phyloP scores from a whole-genome alignment of 64 coral and sea anemone species.

The Montipora capricornis region DNA sequence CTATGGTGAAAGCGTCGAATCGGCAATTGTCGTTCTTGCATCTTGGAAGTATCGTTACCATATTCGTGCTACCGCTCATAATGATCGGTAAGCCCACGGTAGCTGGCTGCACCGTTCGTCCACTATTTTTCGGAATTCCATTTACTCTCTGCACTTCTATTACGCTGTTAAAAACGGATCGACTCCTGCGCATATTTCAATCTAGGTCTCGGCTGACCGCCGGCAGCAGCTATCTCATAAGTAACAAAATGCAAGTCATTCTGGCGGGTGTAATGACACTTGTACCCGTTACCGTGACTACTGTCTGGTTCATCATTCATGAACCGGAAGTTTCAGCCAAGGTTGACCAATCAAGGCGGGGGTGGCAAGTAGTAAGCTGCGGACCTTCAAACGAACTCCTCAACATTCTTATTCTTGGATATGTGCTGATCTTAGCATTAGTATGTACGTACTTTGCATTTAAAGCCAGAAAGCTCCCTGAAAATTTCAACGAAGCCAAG shows the following conservation, averaged over 20 bases:
- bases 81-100: slow-evolving; percentile 76
- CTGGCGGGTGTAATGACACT: slow-evolving; percentile 57
- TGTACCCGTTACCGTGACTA: slow-evolving; percentile 73
- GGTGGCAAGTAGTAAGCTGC: slow-evolving; percentile 68
- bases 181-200: slow-evolving; percentile 95
- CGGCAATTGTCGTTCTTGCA: slow-evolving; percentile 90
- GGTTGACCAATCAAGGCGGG: slow-evolving; percentile 25
- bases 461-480: slow-evolving; percentile 87
- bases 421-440: slow-evolving; percentile 80
- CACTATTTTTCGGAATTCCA: slow-evolving; percentile 77
- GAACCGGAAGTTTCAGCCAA: slow-evolving; percentile 39
- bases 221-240: slow-evolving; percentile 80
- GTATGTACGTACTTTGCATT: slow-evolving; percentile 92
- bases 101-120: slow-evolving; percentile 50
- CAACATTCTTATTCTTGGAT: slow-evolving; percentile 63
- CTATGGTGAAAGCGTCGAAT: slow-evolving; percentile 95
- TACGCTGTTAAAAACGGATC: slow-evolving; percentile 90
- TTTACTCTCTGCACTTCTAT: slow-evolving; percentile 90
- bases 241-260: slow-evolving; percentile 90
- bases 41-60: slow-evolving; percentile 56
- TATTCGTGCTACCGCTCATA: slow-evolving; percentile 72
- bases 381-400: slow-evolving; percentile 50
- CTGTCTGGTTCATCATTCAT: slow-evolving; percentile 72
- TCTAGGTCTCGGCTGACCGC: slow-evolving; percentile 74
- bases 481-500: slow-evolving; percentile 98